phyloP scores from a whole-genome alignment of 1,140 invertebrate species.

The Drosophila virilis region DNA sequence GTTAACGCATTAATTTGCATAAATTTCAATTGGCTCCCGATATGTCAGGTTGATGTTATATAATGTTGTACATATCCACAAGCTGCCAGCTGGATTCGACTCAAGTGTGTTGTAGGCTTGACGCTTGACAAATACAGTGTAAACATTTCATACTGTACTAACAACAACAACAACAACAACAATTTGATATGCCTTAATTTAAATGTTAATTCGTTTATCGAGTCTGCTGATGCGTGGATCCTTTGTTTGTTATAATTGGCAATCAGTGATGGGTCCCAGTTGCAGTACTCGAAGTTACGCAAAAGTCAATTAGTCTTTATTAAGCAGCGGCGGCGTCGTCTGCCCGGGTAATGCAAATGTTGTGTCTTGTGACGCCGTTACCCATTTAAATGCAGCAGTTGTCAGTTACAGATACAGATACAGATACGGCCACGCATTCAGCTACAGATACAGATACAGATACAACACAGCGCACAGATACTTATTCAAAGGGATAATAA shows the following conservation, averaged over 20 bases:
- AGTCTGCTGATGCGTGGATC: constrained; percentile 45
- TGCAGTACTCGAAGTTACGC: constrained; percentile 30
- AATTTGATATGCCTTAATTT: constrained; percentile 74
- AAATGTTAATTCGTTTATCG: constrained; percentile 81
- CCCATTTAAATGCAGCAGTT: constrained; percentile 69
- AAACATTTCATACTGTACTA: constrained; percentile 36
- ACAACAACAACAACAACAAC: constrained; percentile 16
- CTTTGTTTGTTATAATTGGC: constrained; percentile 68
- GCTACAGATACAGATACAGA: constrained; percentile 33
- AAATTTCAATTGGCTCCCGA: constrained; percentile 53
- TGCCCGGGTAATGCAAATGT: constrained; percentile 72
- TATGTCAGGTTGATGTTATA: constrained; percentile 1
- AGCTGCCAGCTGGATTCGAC: constrained; percentile 4
- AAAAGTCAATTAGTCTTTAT: constrained; percentile 82
- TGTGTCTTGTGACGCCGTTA: constrained; percentile 60
- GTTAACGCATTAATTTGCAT: constrained; percentile 60
- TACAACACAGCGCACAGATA: constrained; percentile 34
- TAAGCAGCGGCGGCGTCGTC: constrained; percentile 59
- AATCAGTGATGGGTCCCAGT: constrained; percentile 49
- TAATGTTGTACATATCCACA: constrained; percentile 29
- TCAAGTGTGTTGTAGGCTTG: constrained; percentile 20
- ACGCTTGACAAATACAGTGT: constrained; percentile 53
- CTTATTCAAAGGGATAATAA: constrained; percentile 65
- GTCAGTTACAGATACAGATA: constrained; percentile 29
- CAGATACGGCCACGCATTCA: constrained; percentile 17